These are phyloP conservation scores for Lordiphosa clarofinis DNA, from an alignment of 1,140 invertebrate species.

Conservation along the genomic window DNA sequence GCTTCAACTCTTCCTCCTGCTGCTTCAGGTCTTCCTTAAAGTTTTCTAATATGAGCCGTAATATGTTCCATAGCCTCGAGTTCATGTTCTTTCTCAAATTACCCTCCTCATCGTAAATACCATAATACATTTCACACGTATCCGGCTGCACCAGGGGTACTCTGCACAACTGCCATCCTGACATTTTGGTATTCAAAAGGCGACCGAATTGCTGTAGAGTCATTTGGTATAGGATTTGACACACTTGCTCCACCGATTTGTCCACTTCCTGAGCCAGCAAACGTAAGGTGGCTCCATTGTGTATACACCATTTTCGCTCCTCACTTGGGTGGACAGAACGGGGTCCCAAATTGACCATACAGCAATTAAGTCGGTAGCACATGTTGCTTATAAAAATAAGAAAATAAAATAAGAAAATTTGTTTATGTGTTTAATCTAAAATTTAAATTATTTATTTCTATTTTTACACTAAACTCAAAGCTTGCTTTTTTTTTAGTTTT, in stretches of 20 bases:
- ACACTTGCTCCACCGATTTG: constrained; percentile 11
- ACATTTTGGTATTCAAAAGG: constrained; percentile 31
- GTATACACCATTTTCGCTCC: constrained; percentile 23
- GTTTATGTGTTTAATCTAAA: too few species aligned
- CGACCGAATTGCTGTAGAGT: constrained; percentile 36
- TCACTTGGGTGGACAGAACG: not conserved
- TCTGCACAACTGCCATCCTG: constrained; percentile 23
- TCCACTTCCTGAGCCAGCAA: constrained; percentile 11
- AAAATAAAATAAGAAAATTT: too few species aligned
- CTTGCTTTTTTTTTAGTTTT: too few species aligned
- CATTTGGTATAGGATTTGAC: constrained; percentile 28
- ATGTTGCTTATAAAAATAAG: too few species aligned
- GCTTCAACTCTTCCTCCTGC: too few species aligned
- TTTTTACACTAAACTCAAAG: too few species aligned
- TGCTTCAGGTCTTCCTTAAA: constrained; percentile 6
- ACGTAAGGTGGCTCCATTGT: constrained; percentile 12
- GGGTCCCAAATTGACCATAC: not conserved
- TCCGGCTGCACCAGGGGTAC: constrained; percentile 31
- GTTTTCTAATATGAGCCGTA: constrained; percentile 28
- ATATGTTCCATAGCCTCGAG: constrained; percentile 7
- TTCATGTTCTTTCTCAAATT: constrained; percentile 27
- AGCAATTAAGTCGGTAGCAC: too few species aligned
- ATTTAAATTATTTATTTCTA: too few species aligned
- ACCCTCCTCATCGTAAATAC: constrained; percentile 29
- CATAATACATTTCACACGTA: constrained; percentile 34